Conservation (phyloP, 2,797 vertebrate genomes). For the Aeoliscus strigatus region DNA sequence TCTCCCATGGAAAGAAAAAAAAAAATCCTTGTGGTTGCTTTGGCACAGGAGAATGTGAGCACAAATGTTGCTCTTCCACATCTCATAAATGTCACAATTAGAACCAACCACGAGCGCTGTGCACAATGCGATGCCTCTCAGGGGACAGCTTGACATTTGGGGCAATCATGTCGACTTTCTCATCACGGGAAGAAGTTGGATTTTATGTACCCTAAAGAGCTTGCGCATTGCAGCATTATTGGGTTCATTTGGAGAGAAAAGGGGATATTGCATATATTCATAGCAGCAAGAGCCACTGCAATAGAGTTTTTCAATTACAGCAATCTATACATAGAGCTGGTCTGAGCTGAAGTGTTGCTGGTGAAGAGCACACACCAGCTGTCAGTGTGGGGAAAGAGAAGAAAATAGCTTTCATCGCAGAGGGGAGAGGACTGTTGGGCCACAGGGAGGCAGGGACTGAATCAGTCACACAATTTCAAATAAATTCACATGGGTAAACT, state of each 20-base stretch:
- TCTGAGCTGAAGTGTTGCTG: slow-evolving; percentile 63
- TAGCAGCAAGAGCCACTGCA: slow-evolving; percentile 47
- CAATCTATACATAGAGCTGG: slow-evolving; percentile 67
- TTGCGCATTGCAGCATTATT: slow-evolving; percentile 57
- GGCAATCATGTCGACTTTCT: slow-evolving; percentile 64
- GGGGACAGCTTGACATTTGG: slow-evolving; percentile 71
- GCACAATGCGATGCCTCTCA: slow-evolving; percentile 58
- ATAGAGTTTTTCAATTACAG: slow-evolving; percentile 49
- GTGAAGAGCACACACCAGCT: slow-evolving; percentile 65
- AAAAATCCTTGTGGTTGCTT: slow-evolving; percentile 39
- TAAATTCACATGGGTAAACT: slow-evolving; percentile 50
- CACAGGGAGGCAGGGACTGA: slow-evolving; percentile 45
- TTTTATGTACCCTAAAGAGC: slow-evolving; percentile 54
- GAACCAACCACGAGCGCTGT: slow-evolving; percentile 58
- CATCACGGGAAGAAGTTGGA: slow-evolving; percentile 50
- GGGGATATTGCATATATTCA: slow-evolving; percentile 59
- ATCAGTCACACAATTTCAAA: slow-evolving; percentile 57
- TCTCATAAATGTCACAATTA: slow-evolving; percentile 76
- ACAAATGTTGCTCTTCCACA: slow-evolving; percentile 56
- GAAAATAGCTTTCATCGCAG: slow-evolving; percentile 65
- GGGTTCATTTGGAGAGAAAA: slow-evolving; percentile 48
- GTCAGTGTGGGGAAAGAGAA: slow-evolving; percentile 58
- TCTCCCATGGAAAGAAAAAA: slow-evolving; percentile 32
- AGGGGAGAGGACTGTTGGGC: slow-evolving; percentile 54
- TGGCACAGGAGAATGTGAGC: slow-evolving; percentile 27